Evolutionary conservation across 2,113 vertebrate species (phyloP).

Genomic region (Percina caprodes): DNA sequence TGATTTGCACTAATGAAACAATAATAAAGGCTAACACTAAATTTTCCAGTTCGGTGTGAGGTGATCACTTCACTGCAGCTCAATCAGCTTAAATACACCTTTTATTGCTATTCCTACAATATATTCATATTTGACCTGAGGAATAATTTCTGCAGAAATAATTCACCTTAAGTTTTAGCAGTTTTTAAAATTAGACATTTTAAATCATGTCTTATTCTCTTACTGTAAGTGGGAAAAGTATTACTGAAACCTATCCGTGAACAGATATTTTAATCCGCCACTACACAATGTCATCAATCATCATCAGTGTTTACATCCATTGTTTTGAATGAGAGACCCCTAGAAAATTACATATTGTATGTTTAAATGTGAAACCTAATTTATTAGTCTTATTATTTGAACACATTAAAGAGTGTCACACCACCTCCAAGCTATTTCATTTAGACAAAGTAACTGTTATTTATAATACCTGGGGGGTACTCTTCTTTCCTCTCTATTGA

Average conservation of each 20-base stretch:
- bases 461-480: background rate
- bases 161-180: background rate
- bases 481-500: no score
- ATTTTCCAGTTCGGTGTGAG: background rate
- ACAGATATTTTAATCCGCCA: no score
- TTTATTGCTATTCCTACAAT: background rate
- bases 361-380: constrained; percentile 3
- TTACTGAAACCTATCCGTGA: background rate
- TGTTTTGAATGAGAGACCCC: no score
- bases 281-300: no score
- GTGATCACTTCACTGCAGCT: background rate
- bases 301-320: no score
- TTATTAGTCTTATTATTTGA: constrained; percentile 14
- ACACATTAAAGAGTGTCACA: constrained; percentile 9
- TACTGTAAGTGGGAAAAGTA: background rate
- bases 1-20: background rate
- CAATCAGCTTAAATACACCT: background rate
- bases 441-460: constrained; percentile 45
- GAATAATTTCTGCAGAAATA: background rate
- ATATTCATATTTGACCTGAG: background rate
- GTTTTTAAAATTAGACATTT: background rate
- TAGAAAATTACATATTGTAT: no score
- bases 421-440: constrained; percentile 34
- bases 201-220: background rate
- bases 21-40: background rate